phyloP scores from a whole-genome alignment of 2,888 invertebrate species.

The Caenorhabditis doughertyi region DNA sequence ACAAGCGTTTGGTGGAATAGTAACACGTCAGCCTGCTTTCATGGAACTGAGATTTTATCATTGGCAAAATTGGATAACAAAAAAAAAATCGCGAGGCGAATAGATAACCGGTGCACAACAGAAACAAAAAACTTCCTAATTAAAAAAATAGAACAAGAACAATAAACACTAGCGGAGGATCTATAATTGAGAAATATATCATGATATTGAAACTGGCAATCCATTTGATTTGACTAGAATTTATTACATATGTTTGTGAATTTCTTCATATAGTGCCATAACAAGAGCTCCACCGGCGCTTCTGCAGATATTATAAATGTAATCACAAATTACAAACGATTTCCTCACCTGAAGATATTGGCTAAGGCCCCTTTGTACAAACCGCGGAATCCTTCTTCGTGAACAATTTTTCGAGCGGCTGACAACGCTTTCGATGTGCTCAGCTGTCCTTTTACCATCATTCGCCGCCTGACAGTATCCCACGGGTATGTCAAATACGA shows the following conservation, averaged over 20 bases:
- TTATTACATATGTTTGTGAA: slow-evolving; percentile 71
- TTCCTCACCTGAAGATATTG: slow-evolving; percentile 69
- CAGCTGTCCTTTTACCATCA: slow-evolving; percentile 95
- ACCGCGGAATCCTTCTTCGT: slow-evolving; percentile 70
- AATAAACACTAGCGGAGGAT: slow-evolving; percentile 36
- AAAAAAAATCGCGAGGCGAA: slow-evolving; percentile 13
- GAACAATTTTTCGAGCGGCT: slow-evolving; percentile 66
- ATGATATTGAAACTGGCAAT: neutral
- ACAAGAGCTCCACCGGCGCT: slow-evolving; percentile 74
- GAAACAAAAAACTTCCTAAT: slow-evolving; percentile 16
- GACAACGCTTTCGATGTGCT: slow-evolving; percentile 67
- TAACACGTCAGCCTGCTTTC: slow-evolving; percentile 27
- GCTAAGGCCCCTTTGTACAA: slow-evolving; percentile 73
- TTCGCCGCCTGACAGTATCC: slow-evolving; percentile 94
- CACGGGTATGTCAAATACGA: slow-evolving; percentile 90
- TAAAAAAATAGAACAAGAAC: slow-evolving; percentile 15
- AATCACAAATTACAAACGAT: neutral
- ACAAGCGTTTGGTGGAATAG: slow-evolving; percentile 9
- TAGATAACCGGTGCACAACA: slow-evolving; percentile 20
- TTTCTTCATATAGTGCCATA: slow-evolving; percentile 74
- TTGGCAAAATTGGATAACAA: slow-evolving; percentile 1
- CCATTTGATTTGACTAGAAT: slow-evolving; percentile 4
- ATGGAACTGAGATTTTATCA: slow-evolving; percentile 10
- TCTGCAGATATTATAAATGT: slow-evolving; percentile 44
- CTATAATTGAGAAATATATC: neutral